These are phyloP conservation scores for Colistium nudipinnis DNA, from an alignment of 2,113 vertebrate species.

Conservation along the genomic window DNA sequence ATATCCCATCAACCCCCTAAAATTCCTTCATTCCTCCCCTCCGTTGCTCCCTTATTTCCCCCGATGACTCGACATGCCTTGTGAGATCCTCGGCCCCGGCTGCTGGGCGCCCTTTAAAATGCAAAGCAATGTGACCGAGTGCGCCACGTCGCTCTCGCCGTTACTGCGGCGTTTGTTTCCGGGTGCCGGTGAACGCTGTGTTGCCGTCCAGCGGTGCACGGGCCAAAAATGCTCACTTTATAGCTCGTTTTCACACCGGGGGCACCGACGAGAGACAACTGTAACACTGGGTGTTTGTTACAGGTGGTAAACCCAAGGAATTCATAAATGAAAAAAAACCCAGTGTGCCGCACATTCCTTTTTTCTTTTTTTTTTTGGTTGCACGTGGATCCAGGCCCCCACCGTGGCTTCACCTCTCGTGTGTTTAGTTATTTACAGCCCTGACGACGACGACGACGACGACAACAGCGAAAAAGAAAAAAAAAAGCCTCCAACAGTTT, in stretches of 20 bases:
- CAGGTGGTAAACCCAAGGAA: conserved; percentile 46
- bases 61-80: conserved; percentile 67
- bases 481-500: conserved; percentile 75
- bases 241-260: conserved; percentile 5
- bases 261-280: conserved; percentile 38
- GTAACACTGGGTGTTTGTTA: conserved; percentile 48
- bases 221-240: conserved; percentile 20
- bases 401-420: conserved; percentile 63
- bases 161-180: conserved; percentile 69
- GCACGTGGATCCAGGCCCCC: conserved; percentile 56
- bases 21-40: conserved; percentile 71
- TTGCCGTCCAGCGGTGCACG: conserved; percentile 7
- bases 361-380: conserved; percentile 42
- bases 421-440: conserved; percentile 79
- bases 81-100: conserved; percentile 66
- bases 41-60: conserved; percentile 73
- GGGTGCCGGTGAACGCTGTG: conserved; percentile 45
- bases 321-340: neutral
- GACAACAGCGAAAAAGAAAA: conserved; percentile 65
- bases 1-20: conserved; percentile 67
- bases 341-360: conserved; percentile 29
- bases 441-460: conserved; percentile 6
- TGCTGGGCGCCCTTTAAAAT: conserved; percentile 72
- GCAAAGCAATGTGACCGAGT: conserved; percentile 75
- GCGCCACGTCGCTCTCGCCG: conserved; percentile 74